Conservation (phyloP, 2,888 invertebrate genomes). For the Acanthosepion pharaonis region DNA sequence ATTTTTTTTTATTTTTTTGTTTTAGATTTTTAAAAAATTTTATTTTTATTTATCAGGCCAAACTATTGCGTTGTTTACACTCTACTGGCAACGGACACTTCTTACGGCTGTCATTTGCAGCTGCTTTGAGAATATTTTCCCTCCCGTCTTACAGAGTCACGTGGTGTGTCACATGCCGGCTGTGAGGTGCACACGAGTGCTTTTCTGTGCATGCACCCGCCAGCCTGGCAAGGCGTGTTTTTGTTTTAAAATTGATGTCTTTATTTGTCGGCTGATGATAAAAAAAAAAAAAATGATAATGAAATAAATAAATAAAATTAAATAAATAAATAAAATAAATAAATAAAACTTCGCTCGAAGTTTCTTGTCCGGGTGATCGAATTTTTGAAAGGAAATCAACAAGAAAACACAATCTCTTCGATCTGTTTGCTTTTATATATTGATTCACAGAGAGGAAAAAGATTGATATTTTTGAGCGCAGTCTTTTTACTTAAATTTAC, state of each 20-base stretch:
- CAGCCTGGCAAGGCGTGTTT: background rate
- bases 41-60: background rate
- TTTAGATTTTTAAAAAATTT: background rate
- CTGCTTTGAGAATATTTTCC: background rate
- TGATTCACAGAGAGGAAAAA: background rate
- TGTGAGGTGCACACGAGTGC: background rate
- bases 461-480: background rate
- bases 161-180: background rate
- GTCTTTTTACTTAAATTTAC: background rate
- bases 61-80: background rate
- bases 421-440: background rate
- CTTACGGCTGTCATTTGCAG: background rate
- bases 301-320: too few species aligned
- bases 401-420: background rate
- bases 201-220: background rate
- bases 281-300: background rate
- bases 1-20: background rate
- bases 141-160: background rate
- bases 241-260: background rate
- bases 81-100: constrained; percentile 1
- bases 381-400: background rate
- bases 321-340: too few species aligned
- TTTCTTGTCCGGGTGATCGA: background rate
- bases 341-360: background rate
- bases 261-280: background rate